Percentiles rank a stretch among this genome's conserved stretches.
phyloP scores from a whole-genome alignment of 2,888 invertebrate genomes.

The Fabriciana adippe region DNA sequence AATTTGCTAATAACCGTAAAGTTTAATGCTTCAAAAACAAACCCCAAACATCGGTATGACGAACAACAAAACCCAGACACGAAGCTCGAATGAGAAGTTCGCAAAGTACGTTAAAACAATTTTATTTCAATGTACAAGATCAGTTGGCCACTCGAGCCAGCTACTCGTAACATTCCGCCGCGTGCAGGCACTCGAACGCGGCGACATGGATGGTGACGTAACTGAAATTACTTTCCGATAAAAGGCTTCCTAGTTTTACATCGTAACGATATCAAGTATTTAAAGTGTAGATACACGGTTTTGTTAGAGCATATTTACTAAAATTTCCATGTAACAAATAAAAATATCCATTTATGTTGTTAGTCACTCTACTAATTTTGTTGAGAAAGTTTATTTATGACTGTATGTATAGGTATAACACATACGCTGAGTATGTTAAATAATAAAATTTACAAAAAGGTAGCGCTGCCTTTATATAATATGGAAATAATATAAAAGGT shows the following conservation, averaged over 20 bases:
- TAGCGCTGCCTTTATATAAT: too few species aligned
- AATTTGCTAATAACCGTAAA: too few species aligned
- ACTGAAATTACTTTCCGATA: slow-evolving; percentile 45
- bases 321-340: too few species aligned
- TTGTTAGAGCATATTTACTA: neutral
- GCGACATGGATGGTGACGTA: slow-evolving; percentile 40
- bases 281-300: slow-evolving; percentile 3
- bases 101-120: slow-evolving; percentile 12
- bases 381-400: too few species aligned
- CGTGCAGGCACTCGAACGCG: slow-evolving; percentile 38
- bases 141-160: slow-evolving; percentile 31
- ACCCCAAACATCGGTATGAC: too few species aligned
- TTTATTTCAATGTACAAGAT: slow-evolving; percentile 8
- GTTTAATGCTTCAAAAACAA: too few species aligned
- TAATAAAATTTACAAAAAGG: too few species aligned
- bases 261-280: slow-evolving; percentile 13
- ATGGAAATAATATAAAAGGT: too few species aligned
- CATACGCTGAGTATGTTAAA: too few species aligned
- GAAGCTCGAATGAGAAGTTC: slow-evolving; percentile 1
- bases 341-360: too few species aligned
- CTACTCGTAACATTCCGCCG: slow-evolving; percentile 41
- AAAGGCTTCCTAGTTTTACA: slow-evolving; percentile 17
- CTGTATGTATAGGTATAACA: too few species aligned
- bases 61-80: neutral
- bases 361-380: too few species aligned